Conservation (phyloP, 2,113 vertebrate genomes). For the Rhinolophus sinicus region DNA sequence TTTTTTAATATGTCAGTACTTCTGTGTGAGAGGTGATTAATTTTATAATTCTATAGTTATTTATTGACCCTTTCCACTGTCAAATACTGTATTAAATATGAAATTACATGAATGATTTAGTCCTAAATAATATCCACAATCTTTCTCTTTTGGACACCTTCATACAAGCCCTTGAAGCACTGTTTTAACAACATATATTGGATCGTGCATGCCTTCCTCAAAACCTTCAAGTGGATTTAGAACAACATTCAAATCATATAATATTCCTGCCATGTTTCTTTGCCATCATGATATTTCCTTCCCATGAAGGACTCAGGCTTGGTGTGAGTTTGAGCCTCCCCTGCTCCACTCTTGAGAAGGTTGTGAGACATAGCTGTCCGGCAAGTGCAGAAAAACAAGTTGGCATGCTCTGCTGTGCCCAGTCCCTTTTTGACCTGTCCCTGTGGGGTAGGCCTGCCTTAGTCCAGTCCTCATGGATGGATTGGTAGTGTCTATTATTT, state of each 20-base stretch:
- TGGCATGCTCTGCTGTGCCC: background rate
- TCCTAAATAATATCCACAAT: background rate
- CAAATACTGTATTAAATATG: background rate
- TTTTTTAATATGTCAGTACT: background rate
- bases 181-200: background rate
- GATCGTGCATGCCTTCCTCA: background rate
- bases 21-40: background rate
- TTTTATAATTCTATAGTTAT: background rate
- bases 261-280: background rate
- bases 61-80: background rate
- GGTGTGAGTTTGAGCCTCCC: background rate
- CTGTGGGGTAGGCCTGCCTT: background rate
- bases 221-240: background rate
- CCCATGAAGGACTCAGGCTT: background rate
- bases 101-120: background rate
- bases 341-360: background rate
- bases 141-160: background rate
- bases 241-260: background rate
- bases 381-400: background rate
- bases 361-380: accelerated
- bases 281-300: background rate
- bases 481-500: background rate
- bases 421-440: background rate
- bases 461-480: background rate
- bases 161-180: background rate